A percentile compares a stretch with the other conserved stretches of the same genome.
Evolutionary conservation across 2,113 vertebrate species (phyloP).

Genomic region (Pycnonotus jocosus): DNA sequence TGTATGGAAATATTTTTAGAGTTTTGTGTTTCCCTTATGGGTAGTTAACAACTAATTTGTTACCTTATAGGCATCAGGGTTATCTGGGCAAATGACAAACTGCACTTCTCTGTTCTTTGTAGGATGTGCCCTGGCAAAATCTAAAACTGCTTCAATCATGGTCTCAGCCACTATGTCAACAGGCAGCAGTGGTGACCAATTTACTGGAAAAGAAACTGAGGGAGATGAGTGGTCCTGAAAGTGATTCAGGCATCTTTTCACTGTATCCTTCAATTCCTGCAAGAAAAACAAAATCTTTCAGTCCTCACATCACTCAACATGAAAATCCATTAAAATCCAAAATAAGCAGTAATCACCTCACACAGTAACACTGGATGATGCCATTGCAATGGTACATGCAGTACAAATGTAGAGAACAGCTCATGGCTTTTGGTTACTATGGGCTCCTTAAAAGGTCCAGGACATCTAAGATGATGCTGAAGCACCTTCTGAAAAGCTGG

Average conservation of each 20-base stretch:
- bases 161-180: constrained; percentile 31
- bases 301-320: background rate
- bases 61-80: constrained; percentile 60
- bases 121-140: background rate
- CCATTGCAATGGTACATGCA: constrained; percentile 41
- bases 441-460: accelerated
- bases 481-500: constrained; percentile 28
- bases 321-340: background rate
- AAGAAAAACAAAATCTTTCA: constrained; percentile 2
- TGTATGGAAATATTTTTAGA: background rate
- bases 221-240: accelerated
- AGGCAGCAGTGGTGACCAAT: constrained; percentile 6
- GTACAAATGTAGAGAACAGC: constrained; percentile 51
- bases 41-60: background rate
- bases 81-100: constrained; percentile 72
- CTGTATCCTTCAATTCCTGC: constrained; percentile 55
- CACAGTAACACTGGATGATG: accelerated
- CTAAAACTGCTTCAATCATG: constrained; percentile 63
- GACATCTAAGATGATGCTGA: accelerated
- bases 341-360: background rate
- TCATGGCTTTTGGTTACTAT: constrained; percentile 28
- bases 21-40: background rate
- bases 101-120: constrained; percentile 38
- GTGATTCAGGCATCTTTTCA: constrained; percentile 38
- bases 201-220: constrained; percentile 82